Base-by-base conservation (phyloP, 2,113 vertebrate species). In the Enhydra lutris region DNA sequence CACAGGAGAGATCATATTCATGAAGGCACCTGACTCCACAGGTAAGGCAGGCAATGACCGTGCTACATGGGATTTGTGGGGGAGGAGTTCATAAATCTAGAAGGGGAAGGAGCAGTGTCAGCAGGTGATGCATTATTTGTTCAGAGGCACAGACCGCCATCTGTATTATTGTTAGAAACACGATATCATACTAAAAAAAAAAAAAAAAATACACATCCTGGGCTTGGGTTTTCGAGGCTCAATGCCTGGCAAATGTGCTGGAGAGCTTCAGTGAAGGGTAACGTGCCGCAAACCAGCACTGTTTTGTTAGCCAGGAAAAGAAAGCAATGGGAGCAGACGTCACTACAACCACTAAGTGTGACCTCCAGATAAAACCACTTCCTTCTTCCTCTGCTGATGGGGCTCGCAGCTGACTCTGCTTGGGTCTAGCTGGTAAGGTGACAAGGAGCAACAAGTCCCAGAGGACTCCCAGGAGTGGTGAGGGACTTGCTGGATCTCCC, bases 1-100 rank as follows among this genome's bases (percentile, higher is more conserved):
- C 61, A 95, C 24, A 67, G 47, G 17, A 71, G 26, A 97, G 92
- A 74, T 84, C 95, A 78, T 86, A 95, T 76, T 63, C 81, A 95
- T 76, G 88, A 39, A 97, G 91, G 92, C 67, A 26, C 79, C 10
- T 23, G 36, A 21, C 71, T 81, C 45, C 34, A 3, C 26, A 42
- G 71, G 61, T 50, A 47, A 92, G 31, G 21, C 1, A 76, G 59
- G 26, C 34, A 69, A n/a, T 20, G 42, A 26, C 18, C n/a, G 29
- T 13, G 0, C 84, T 50, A 24, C 81, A 39, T 6, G 74, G 78
- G 87, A 73, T n/a, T 42, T 73, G 57, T 95, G 31, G 26, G 47
- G 39, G 18, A 86, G 36, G 65, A 47, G 52, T n/a, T 24, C 39
- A 84, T n/a, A 57, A 86, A 89, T 55, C 93, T 79, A 87, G 59